phyloP scores from a whole-genome alignment of 64 coral and sea anemone genomes.

The Trachythela sp. region DNA sequence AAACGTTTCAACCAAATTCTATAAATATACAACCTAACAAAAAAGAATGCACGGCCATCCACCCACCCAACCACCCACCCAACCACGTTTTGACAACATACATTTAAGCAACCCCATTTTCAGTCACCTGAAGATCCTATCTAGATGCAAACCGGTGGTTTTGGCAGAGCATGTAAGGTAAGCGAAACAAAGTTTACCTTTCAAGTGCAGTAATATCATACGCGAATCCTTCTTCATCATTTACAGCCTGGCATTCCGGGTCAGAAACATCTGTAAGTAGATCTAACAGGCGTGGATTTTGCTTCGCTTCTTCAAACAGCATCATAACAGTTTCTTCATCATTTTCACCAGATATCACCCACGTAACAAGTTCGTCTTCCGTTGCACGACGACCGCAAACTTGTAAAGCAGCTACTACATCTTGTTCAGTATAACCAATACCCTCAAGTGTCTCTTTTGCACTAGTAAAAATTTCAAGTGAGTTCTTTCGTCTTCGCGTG shows the following conservation, averaged over 20 bases:
- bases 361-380: conserved; percentile 41
- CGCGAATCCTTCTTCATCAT: neutral
- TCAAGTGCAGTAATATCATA: too few relatives aligned
- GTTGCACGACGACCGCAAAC: conserved; percentile 21
- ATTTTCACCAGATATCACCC: conserved; percentile 9
- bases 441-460: neutral
- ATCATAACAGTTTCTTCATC: conserved; percentile 30
- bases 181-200: too few relatives aligned
- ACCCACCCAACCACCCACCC: too few relatives aligned
- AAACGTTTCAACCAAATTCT: too few relatives aligned
- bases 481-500: neutral
- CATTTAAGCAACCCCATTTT: too few relatives aligned
- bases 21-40: too few relatives aligned
- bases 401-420: conserved; percentile 23
- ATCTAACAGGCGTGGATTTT: conserved; percentile 23
- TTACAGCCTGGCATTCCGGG: neutral
- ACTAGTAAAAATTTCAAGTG: neutral
- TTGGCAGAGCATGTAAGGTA: too few relatives aligned
- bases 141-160: too few relatives aligned
- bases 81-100: too few relatives aligned
- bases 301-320: conserved; percentile 27
- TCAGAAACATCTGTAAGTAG: neutral
- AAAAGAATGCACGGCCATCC: too few relatives aligned
- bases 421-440: conserved; percentile 30
- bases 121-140: too few relatives aligned